Percentiles rank a stretch among this genome's conserved stretches.
These are phyloP conservation scores for Macaca fascicularis DNA, from an alignment of 2,113 vertebrate genomes.

Conservation along the genomic window T2T-MFA8v1.1 NC_088387.1:71362001-71362500, in stretches of 20 bases:
- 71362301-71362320: background rate
- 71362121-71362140: background rate
- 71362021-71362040: slow-evolving; percentile 40
- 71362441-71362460: background rate
- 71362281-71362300: background rate
- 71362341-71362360: background rate
- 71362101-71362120: background rate
- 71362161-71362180: background rate
- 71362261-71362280: background rate
- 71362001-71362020: slow-evolving; percentile 42
- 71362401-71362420: background rate
- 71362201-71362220: background rate
- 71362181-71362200: background rate
- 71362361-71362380: background rate
- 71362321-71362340: background rate
- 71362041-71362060: background rate
- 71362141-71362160: background rate
- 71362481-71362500: background rate
- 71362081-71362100: slow-evolving; percentile 25
- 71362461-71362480: background rate
- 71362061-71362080: slow-evolving; percentile 15
- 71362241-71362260: background rate
- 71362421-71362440: slow-evolving; percentile 29
- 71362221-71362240: background rate
- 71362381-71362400: background rate